Base-by-base conservation (phyloP, 2,797 vertebrate species). In the Gastrophryne carolinensis region DNA sequence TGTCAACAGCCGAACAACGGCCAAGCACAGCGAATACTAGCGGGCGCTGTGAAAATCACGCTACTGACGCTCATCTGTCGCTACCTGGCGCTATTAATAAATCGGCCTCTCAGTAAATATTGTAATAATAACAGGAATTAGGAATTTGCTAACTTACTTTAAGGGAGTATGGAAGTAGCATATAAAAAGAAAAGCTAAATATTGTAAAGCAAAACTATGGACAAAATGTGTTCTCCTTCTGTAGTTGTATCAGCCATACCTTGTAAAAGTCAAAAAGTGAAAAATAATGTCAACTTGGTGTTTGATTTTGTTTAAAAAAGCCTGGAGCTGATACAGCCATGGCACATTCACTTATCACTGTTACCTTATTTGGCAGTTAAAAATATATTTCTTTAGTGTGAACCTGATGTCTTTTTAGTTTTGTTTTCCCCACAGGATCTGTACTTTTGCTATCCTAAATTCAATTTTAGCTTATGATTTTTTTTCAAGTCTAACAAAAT, bases 291-390 rank as follows among this genome's bases (percentile, higher is more conserved):
- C 12, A 64, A 32, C 5, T 50, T n/a, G 21, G 27, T 7, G 9
- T 52, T 6, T 62, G 23, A 72, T 63, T 62, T 62, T 37, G 34
- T 41, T 64, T 41, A 24, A 27, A 44, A 44, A 63, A 23, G 35
- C 24, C 49, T 64, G 17, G 3, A 73, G 35, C 49, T 26, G n/a
- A 65, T 24, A 53, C 17, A 32, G 29, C 64, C 32, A 32, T 24
- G 57, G 34, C 24, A 64, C 47, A 24, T 54, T 44, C 32, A 65
- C 24, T 54, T 62, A 63, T 73, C 32, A 37, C 50, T 56, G 39
- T 53, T 54, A 63, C 34, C 23, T 47, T 44, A 73, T 65, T 73
- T 65, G 24, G 35, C 37, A 65, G 60, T 44, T 41, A 52, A 44
- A 73, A 73, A 65, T 56, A 57, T 39, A 54, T 73, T 56, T 47